A percentile compares a stretch with the other conserved stretches of the same genome.
Evolutionary conservation across 2,888 invertebrate genomes (phyloP).

Genomic region (Drosophila kuntzei): DNA sequence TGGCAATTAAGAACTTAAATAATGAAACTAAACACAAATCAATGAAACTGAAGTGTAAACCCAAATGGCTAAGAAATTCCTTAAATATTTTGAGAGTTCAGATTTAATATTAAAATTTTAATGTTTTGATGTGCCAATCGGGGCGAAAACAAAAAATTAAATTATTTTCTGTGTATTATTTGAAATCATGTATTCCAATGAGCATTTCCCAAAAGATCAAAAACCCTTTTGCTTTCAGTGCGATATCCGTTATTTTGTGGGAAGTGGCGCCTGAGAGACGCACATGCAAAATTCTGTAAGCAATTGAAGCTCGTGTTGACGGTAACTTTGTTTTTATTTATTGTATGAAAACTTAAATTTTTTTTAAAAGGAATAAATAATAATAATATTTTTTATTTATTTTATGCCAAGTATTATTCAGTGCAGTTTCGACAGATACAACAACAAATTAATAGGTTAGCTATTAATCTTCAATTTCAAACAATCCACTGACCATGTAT

Average conservation of each 20-base stretch:
- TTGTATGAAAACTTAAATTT: too few species aligned
- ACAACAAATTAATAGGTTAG: not conserved
- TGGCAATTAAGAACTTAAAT: constrained; percentile 12
- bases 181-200: not conserved
- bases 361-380: too few species aligned
- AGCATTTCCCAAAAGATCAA: not conserved
- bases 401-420: not conserved
- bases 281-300: too few species aligned
- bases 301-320: too few species aligned
- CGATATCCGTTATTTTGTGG: too few species aligned
- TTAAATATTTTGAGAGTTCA: not conserved
- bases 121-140: too few species aligned
- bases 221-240: too few species aligned
- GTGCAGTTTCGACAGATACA: not conserved
- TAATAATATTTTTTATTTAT: too few species aligned
- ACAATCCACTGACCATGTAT: not conserved
- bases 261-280: too few species aligned
- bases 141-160: too few species aligned
- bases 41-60: not conserved
- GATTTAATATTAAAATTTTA: not conserved
- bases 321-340: too few species aligned
- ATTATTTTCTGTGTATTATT: not conserved
- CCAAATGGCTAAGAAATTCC: not conserved
- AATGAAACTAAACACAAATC: constrained; percentile 4
- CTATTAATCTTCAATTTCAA: not conserved